These are phyloP conservation scores for Melanocharis versteri DNA, from an alignment of 2,113 vertebrate genomes.

Conservation along the genomic window DNA sequence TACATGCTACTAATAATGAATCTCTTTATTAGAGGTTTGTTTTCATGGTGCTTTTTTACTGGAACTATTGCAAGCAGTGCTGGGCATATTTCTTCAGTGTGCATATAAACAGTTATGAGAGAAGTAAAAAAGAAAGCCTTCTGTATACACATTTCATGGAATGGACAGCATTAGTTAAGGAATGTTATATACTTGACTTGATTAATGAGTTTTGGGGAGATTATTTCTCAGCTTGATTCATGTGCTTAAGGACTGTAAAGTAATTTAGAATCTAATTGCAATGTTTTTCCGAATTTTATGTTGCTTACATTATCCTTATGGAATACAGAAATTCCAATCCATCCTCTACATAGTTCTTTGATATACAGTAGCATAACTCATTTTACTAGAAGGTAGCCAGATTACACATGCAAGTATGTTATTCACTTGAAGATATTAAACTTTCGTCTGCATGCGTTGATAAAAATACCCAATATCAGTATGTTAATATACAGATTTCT, in stretches of 20 bases:
- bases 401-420: background rate
- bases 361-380: background rate
- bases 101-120: background rate
- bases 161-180: background rate
- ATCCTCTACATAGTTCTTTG: background rate
- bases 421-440: background rate
- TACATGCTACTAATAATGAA: background rate
- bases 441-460: background rate
- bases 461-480: background rate
- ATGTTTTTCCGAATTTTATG: background rate
- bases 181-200: slow-evolving; percentile 3
- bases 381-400: background rate
- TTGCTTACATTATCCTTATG: background rate
- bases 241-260: background rate
- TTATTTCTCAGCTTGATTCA: slow-evolving; percentile 52
- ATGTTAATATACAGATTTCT: background rate
- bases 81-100: background rate
- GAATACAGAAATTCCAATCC: background rate
- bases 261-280: slow-evolving; percentile 42
- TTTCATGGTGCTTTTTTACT: slow-evolving; percentile 17
- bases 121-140: background rate
- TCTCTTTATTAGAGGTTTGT: background rate
- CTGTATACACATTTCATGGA: background rate
- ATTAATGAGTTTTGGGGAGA: slow-evolving; percentile 40
- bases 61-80: background rate